Evolutionary conservation across 2,113 vertebrate genomes (phyloP).

Genomic region (Picathartes gymnocephalus): DNA sequence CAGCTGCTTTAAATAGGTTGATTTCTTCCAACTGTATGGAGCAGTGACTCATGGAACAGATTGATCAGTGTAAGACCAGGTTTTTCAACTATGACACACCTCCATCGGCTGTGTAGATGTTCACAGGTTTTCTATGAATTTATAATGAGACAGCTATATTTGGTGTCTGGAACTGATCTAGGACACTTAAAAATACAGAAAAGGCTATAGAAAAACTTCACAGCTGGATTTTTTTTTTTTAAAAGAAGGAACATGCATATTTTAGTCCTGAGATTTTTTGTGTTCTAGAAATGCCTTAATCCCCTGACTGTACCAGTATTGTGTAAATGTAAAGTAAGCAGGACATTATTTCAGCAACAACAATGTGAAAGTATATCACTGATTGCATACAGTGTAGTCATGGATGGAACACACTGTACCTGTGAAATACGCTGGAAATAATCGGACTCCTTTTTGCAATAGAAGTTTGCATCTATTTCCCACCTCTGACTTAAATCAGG

Average conservation of each 20-base stretch:
- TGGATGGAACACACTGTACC: neutral
- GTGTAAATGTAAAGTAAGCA: neutral
- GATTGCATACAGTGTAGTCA: neutral
- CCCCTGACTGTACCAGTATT: neutral
- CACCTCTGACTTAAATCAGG: neutral
- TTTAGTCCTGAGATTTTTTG: neutral
- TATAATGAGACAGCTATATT: neutral
- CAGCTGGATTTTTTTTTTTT: neutral
- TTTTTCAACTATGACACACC: neutral
- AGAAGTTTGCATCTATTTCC: neutral
- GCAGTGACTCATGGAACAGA: neutral
- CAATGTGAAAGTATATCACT: neutral
- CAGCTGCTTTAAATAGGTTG: neutral
- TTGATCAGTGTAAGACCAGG: neutral
- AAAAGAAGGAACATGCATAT: neutral
- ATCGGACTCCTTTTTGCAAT: neutral
- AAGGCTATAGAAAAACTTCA: neutral
- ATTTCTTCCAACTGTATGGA: neutral
- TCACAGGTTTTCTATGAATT: neutral
- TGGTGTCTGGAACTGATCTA: neutral
- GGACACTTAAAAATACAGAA: neutral
- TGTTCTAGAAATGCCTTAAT: neutral
- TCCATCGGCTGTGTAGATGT: neutral
- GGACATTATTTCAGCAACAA: neutral
- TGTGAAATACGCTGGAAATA: fast-evolving